Conservation (phyloP, 53 echinoderm and acorn worm genomes). For the Holothuria leucospilota region DNA sequence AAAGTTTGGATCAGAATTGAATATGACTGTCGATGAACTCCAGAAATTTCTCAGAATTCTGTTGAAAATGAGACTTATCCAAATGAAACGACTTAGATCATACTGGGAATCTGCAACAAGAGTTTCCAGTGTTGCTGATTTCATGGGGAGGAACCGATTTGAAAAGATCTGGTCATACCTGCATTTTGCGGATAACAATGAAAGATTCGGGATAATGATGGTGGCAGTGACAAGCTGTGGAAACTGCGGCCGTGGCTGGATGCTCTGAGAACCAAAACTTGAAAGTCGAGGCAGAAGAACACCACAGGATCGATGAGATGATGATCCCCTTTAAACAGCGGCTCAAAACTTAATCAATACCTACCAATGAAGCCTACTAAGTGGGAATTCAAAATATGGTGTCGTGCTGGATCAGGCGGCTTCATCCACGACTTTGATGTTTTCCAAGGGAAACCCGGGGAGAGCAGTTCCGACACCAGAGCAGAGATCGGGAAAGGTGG, state of each 20-base stretch:
- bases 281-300: conserved; percentile 39
- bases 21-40: conserved; percentile 41
- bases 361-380: conserved; percentile 51
- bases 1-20: conserved; percentile 28
- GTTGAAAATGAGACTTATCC: conserved; percentile 56
- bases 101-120: conserved; percentile 56
- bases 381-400: conserved; percentile 70
- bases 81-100: conserved; percentile 39
- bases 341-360: conserved; percentile 43
- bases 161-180: conserved; percentile 16
- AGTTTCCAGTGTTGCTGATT: conserved; percentile 35
- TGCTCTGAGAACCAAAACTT: conserved; percentile 21
- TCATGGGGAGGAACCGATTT: conserved; percentile 59
- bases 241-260: conserved; percentile 55
- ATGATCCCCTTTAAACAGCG: conserved; percentile 56
- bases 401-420: conserved; percentile 28
- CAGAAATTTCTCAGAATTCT: conserved; percentile 47
- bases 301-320: conserved; percentile 57
- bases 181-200: conserved; percentile 59
- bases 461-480: conserved; percentile 8
- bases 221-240: conserved; percentile 50
- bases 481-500: neutral
- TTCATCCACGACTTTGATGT: conserved; percentile 55
- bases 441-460: conserved; percentile 18
- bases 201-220: conserved; percentile 16